Percentiles rank a stretch among this genome's conserved stretches.
Conservation (phyloP, 2,888 invertebrate species). For the Tridacna gigas region DNA sequence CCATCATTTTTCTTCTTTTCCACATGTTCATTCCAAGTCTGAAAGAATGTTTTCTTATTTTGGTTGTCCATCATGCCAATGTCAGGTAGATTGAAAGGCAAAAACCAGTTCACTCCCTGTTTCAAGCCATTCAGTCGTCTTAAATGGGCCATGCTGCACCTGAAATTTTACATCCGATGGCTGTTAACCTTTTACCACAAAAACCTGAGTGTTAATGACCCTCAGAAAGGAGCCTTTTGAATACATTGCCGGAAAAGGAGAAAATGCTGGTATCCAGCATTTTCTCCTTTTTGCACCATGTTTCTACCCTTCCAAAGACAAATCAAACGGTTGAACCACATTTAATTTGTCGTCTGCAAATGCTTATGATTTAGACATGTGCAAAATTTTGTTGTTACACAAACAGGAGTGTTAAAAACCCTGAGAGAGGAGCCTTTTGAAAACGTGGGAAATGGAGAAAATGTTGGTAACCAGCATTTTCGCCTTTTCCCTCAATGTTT, state of each 20-base stretch:
- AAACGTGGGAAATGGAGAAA: neutral
- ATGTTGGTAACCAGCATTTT: neutral
- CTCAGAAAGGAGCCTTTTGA: neutral
- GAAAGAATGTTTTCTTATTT: slow-evolving; percentile 35
- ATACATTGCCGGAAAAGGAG: neutral
- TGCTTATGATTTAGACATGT: too few relatives aligned
- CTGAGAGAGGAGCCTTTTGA: neutral
- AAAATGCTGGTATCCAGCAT: neutral
- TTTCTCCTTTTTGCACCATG: neutral
- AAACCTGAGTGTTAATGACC: too few relatives aligned
- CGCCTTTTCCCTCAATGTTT: too few relatives aligned
- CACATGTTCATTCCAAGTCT: slow-evolving; percentile 44
- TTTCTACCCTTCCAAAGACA: too few relatives aligned
- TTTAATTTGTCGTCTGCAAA: too few relatives aligned
- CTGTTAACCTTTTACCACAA: too few relatives aligned
- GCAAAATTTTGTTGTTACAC: too few relatives aligned
- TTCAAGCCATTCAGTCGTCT: neutral
- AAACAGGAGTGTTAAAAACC: too few relatives aligned
- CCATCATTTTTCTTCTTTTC: slow-evolving; percentile 34
- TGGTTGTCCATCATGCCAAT: neutral
- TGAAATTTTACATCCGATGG: neutral
- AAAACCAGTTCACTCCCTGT: neutral
- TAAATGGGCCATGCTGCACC: neutral
- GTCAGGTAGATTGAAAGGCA: slow-evolving; percentile 27
- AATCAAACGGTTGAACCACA: too few relatives aligned